Base-by-base conservation (phyloP, 2,888 invertebrate species). In the Parasteatoda lunata region DNA sequence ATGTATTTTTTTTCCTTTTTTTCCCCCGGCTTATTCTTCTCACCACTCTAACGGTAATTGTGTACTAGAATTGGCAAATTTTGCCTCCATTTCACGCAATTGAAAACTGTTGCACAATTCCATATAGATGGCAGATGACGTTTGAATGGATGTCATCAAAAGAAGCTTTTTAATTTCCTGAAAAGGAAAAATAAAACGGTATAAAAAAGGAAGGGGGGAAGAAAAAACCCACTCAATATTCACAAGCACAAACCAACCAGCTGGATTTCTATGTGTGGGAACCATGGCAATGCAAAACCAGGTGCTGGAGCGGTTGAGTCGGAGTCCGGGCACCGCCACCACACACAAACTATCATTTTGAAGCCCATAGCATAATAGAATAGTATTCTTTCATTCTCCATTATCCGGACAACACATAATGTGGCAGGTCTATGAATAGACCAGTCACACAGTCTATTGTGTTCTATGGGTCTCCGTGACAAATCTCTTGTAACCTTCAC, bases 381-480 rank as follows among this genome's bases (percentile, higher is more conserved):
- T 73, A 52, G 78, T 79, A 80, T 86, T 86, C 85, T 77, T 77
- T 80, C 80, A 77, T 76, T 86, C 69, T 51, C 52, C 85, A 84
- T 84, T 84, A 84, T 84, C 51, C 84, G 84, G 45, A 75, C 84
- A 78, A 79, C 85, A 86, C 85, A 77, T 86, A 81, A 86, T 86
- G 85, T 86, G 85, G 85, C 85, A 86, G 84, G 9, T 47, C 65
- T 73, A 59, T 84, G 73, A 84, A 84, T 84, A 68, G 85, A 47
- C 80, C 75, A 78, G 84, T 84, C 84, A 84, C 84, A 84, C 73
- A 68, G 78, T 13, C 52, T 79, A 66, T 86, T 86, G 85, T 86
- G 76, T 64, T 65, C 4, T 59, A 72, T 66, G 80, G 85, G 70
- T 80, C 85, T 86, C 85, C 80, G 80, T 80, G 80, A 80, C 80